Evolutionary conservation across 2,888 invertebrate species (phyloP).

Genomic region (Papilio demoleus): DNA sequence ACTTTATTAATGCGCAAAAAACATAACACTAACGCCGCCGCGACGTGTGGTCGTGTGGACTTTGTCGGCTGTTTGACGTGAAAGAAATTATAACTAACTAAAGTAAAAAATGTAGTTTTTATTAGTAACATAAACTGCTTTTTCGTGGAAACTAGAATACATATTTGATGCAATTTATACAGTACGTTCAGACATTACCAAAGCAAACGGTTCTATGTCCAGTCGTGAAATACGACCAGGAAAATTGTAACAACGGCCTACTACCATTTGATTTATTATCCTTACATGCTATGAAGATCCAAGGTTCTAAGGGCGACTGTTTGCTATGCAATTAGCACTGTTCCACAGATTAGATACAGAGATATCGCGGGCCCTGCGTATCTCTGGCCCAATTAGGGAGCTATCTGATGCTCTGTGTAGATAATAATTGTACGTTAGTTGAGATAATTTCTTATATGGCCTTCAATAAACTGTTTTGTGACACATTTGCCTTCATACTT

Average conservation of each 20-base stretch:
- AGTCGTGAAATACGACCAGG: constrained; percentile 23
- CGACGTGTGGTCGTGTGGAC: constrained; percentile 25
- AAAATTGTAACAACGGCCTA: constrained; percentile 30
- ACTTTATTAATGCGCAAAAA: constrained; percentile 36
- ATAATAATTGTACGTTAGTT: constrained; percentile 21
- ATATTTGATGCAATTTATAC: background rate
- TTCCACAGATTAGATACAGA: constrained; percentile 38
- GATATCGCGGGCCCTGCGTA: constrained; percentile 36
- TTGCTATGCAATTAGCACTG: constrained; percentile 33
- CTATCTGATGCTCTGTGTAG: constrained; percentile 38
- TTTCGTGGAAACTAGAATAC: background rate
- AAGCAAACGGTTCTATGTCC: constrained; percentile 20
- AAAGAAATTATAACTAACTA: background rate
- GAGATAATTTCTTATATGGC: constrained; percentile 21
- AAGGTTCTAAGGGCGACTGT: constrained; percentile 22
- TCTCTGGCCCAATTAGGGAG: constrained; percentile 42
- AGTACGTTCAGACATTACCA: background rate
- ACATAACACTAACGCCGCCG: background rate
- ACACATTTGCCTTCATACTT: no score
- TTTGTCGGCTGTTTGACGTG: constrained; percentile 23
- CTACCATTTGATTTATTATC: constrained; percentile 31
- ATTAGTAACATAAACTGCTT: background rate
- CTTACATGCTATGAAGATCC: constrained; percentile 9
- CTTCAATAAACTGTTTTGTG: background rate
- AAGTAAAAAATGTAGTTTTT: background rate